phyloP scores from a whole-genome alignment of 1,140 invertebrate genomes.

The Drosophila orosa region DNA sequence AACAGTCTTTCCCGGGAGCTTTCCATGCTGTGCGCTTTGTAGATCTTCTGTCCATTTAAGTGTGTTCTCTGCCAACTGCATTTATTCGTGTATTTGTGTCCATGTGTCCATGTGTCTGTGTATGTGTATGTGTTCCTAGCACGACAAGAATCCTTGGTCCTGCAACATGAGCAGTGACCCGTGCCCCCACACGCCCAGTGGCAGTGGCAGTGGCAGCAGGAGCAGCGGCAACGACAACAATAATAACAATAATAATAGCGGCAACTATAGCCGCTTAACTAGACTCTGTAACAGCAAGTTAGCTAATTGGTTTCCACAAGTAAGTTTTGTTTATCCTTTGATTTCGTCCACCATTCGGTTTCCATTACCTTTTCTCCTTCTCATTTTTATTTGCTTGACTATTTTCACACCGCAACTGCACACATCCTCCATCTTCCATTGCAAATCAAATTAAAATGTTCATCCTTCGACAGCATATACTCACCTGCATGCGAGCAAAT shows the following conservation, averaged over 20 bases:
- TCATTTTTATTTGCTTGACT: constrained; percentile 35
- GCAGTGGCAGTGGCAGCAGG: constrained; percentile 35
- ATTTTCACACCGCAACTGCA: constrained; percentile 42
- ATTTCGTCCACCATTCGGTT: constrained; percentile 18
- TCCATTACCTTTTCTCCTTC: constrained; percentile 8
- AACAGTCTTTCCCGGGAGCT: constrained; percentile 43
- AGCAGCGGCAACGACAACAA: constrained; percentile 19
- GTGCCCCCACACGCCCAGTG: neutral
- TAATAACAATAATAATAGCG: constrained; percentile 27
- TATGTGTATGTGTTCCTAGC: constrained; percentile 41
- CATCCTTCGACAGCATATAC: constrained; percentile 54
- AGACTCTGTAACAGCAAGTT: constrained; percentile 60
- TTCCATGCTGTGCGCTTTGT: constrained; percentile 29
- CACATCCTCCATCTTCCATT: constrained; percentile 42
- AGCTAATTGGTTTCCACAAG: constrained; percentile 73
- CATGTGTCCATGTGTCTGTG: constrained; percentile 30
- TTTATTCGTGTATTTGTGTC: constrained; percentile 25
- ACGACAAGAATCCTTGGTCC: constrained; percentile 19
- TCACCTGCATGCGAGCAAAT: constrained; percentile 14
- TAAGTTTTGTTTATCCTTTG: constrained; percentile 66
- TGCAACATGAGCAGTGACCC: constrained; percentile 27
- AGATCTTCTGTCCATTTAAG: constrained; percentile 37
- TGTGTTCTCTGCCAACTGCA: constrained; percentile 34
- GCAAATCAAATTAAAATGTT: constrained; percentile 78
- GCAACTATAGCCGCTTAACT: constrained; percentile 43